Evolutionary conservation across 2,888 invertebrate genomes (phyloP), one percentile per base, ranked within the genome.

Genomic region (Drosophila maculinotata): DNA sequence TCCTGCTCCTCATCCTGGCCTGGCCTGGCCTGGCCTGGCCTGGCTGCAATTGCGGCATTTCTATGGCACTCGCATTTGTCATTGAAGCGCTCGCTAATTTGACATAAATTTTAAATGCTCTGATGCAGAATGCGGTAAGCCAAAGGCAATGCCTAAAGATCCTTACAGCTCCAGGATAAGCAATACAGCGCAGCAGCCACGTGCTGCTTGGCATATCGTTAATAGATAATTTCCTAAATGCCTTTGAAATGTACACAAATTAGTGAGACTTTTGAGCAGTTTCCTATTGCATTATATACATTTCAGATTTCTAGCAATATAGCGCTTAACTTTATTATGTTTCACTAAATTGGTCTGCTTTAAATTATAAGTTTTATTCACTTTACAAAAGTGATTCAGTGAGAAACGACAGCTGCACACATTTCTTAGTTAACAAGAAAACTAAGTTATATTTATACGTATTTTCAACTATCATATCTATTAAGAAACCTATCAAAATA

Each of bases 41-140:
- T 17, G 10, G 47, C 42, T 69, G 63, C 38, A 47, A 48, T 51
- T 59, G 54, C 47, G 44, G 45, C 54, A 60, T 49, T 47, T 51
- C 36, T 64, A 25, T 58, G 54, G 47, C 49, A 54, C 41, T 62
- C 49, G 64, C 82, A 80, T 85, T 85, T 80, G 82, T 85, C 80
- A 85, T 85, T 76, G 82, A 76, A 58, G 65, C 69, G 51, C 60
- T 60, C 69, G 72, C 76, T 78, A 78, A 85, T 80, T 81, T 78
- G 79, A 81, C 66, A 81, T 85, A 72, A 72, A 76, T 78, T 69
- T 76, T 69, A 84, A 69, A 76, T 57, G 79, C 75, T 53, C 71
- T 31, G 35, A 59, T 65, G 65, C 76, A 48, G 75, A 72, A 49
- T 65, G 66, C 48, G 66, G 65, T 48, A 38, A 54, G 49, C 62